These are phyloP conservation scores for Rhingia rostrata DNA, from an alignment of 2,888 invertebrate genomes.

Conservation along the genomic window DNA sequence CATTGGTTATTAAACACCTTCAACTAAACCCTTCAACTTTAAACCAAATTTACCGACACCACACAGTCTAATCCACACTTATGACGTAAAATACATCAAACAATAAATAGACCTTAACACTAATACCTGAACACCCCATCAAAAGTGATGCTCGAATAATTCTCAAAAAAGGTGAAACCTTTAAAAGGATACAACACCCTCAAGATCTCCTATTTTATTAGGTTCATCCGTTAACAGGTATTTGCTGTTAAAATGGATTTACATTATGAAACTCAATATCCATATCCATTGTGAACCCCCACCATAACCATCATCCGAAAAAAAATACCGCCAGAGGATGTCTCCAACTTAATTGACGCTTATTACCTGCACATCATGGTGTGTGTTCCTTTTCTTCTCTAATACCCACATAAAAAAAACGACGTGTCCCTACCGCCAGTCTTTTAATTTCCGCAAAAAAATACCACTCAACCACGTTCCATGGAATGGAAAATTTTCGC, in stretches of 20 bases:
- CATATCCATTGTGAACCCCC: constrained; percentile 52
- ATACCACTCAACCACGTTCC: constrained; percentile 43
- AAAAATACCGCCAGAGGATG: constrained; percentile 33
- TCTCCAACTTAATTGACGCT: constrained; percentile 69
- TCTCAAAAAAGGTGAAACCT: constrained; percentile 6
- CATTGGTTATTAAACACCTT: too few species aligned
- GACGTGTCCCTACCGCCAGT: constrained; percentile 6
- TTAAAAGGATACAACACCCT: constrained; percentile 5
- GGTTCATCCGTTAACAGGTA: constrained; percentile 58
- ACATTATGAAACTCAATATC: constrained; percentile 63
- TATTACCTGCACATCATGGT: constrained; percentile 51
- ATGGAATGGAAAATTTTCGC: constrained; percentile 9
- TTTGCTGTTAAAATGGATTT: constrained; percentile 57
- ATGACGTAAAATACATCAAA: not conserved
- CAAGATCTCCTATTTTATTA: constrained; percentile 32
- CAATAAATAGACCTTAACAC: constrained; percentile 16
- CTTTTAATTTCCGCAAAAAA: constrained; percentile 68
- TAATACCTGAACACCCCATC: constrained; percentile 6
- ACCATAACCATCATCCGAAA: constrained; percentile 1
- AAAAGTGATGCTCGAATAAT: constrained; percentile 40
- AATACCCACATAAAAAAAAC: constrained; percentile 19
- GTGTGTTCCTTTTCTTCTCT: constrained; percentile 28
- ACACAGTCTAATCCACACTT: not conserved
- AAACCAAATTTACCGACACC: too few species aligned
- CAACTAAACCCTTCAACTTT: too few species aligned